A percentile compares a stretch with the other conserved stretches of the same genome.
Evolutionary conservation across 1,140 invertebrate species (phyloP).

Genomic region (Meloidogyne chitwoodi): DNA sequence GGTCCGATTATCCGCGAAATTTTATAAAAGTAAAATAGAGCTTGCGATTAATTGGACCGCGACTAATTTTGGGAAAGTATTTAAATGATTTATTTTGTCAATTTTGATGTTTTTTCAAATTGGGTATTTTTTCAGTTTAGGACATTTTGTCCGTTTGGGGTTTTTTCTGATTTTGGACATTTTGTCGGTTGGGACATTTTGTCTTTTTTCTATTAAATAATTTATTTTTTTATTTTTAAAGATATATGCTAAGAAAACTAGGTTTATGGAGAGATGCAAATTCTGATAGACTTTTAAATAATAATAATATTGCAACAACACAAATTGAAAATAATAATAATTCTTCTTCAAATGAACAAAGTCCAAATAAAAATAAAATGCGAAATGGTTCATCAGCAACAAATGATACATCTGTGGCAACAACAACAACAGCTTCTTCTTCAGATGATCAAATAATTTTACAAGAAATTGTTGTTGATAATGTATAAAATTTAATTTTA

Average conservation of each 20-base stretch:
- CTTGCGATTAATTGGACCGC: no score
- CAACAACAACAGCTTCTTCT: not conserved
- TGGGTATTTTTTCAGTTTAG: no score
- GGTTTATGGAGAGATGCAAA: conserved; percentile 59
- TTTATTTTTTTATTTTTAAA: not conserved
- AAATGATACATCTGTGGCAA: not conserved
- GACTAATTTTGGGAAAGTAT: no score
- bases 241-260: conserved; percentile 66
- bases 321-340: not conserved
- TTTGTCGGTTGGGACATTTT: no score
- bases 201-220: no score
- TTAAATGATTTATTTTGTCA: no score
- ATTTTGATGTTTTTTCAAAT: no score
- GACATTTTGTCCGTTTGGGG: no score
- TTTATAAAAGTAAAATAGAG: no score
- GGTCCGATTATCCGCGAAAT: no score
- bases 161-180: no score
- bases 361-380: not conserved
- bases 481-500: no score
- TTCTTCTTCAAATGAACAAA: not conserved
- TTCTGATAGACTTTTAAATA: not conserved
- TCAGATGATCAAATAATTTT: not conserved
- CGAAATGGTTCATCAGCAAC: not conserved
- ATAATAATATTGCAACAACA: not conserved
- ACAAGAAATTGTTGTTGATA: not conserved